phyloP scores from a whole-genome alignment of 30 jellyfish, hydroid and myxozoan genomes.

The Turritopsis dohrnii region DNA sequence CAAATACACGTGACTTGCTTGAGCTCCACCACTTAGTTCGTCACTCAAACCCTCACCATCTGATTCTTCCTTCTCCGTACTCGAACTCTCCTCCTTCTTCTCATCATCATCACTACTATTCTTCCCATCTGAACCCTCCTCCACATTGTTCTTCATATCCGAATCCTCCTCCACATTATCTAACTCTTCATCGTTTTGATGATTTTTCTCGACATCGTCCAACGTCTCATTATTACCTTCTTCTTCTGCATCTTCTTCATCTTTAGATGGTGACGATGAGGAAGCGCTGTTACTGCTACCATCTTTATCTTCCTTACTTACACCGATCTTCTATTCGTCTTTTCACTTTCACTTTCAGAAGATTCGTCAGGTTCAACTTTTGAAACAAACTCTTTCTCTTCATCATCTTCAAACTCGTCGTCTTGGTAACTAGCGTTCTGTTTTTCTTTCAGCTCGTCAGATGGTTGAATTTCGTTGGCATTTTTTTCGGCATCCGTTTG shows the following conservation, averaged over 20 bases:
- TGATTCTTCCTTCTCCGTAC: neutral
- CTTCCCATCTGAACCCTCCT: neutral
- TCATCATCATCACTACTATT: neutral
- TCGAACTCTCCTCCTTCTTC: constrained; percentile 6
- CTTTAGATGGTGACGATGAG: neutral
- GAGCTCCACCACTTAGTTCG: neutral
- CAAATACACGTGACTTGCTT: neutral
- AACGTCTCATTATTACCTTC: neutral
- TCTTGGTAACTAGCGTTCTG: constrained; percentile 9
- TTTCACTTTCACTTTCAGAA: neutral
- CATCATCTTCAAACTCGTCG: constrained; percentile 27
- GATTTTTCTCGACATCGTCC: neutral
- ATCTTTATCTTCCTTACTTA: neutral
- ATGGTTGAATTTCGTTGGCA: neutral
- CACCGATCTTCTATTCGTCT: constrained; percentile 1
- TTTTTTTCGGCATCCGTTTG: constrained; percentile 22
- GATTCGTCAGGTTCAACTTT: neutral
- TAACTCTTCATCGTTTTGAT: neutral
- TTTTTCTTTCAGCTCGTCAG: neutral
- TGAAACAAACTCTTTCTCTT: constrained; percentile 12
- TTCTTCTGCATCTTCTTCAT: neutral
- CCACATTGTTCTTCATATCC: neutral
- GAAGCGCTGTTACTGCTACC: neutral
- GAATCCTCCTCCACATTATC: constrained; percentile 14
- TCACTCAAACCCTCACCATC: neutral